Evolutionary conservation across 2,888 invertebrate species (phyloP).

Genomic region (Pilophorus perplexus): DNA sequence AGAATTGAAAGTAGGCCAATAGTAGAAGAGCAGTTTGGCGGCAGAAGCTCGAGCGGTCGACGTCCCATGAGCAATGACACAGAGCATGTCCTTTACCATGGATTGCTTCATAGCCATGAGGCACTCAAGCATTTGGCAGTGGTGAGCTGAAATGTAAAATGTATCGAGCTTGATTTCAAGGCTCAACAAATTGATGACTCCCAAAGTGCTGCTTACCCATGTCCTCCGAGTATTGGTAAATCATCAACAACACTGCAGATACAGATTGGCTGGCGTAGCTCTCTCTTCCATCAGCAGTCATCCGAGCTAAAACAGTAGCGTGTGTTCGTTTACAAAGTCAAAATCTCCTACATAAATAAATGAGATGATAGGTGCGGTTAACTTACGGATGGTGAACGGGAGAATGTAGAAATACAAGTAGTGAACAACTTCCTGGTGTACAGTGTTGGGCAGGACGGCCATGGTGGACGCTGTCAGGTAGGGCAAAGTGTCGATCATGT

Average conservation of each 20-base stretch:
- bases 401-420: slow-evolving; percentile 92
- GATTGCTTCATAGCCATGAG: slow-evolving; percentile 90
- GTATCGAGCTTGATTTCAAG: neutral
- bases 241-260: slow-evolving; percentile 94
- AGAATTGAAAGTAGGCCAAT: slow-evolving; percentile 97
- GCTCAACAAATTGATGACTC: neutral
- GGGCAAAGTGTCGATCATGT: slow-evolving; percentile 91
- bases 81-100: slow-evolving; percentile 87
- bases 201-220: slow-evolving; percentile 61
- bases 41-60: slow-evolving; percentile 91
- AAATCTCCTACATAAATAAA: slow-evolving; percentile 95
- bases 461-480: slow-evolving; percentile 92
- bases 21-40: slow-evolving; percentile 94
- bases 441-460: slow-evolving; percentile 81
- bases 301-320: slow-evolving; percentile 64
- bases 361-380: slow-evolving; percentile 58
- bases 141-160: slow-evolving; percentile 67
- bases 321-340: too few species aligned
- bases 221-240: slow-evolving; percentile 88
- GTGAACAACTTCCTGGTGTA: slow-evolving; percentile 94
- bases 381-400: slow-evolving; percentile 87
- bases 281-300: slow-evolving; percentile 70
- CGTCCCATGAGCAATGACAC: slow-evolving; percentile 95
- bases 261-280: slow-evolving; percentile 81
- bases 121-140: slow-evolving; percentile 93